Percentiles rank a stretch among this genome's conserved stretches.
These are phyloP conservation scores for Archilochus colubris DNA, from an alignment of 2,113 vertebrate species.

Conservation along the genomic window DNA sequence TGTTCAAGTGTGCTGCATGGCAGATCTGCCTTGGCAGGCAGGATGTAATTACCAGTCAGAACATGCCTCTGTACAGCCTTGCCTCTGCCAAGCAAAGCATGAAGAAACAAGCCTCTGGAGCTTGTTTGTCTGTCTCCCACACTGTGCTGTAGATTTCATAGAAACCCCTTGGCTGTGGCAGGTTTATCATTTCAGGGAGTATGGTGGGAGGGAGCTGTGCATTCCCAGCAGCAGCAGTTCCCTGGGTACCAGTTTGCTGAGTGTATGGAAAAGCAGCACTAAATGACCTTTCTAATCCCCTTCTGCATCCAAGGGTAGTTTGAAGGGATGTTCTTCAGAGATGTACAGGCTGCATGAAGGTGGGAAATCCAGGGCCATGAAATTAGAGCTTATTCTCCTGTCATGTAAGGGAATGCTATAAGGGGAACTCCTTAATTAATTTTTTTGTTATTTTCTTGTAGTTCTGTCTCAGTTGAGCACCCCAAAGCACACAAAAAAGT, in stretches of 20 bases:
- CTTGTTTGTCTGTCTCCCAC: background rate
- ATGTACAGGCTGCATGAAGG: background rate
- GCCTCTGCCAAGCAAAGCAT: background rate
- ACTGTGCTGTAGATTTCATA: background rate
- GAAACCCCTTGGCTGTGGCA: background rate
- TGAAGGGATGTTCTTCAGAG: background rate
- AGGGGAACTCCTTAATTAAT: background rate
- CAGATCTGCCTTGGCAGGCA: background rate
- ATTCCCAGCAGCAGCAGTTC: background rate
- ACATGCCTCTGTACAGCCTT: background rate
- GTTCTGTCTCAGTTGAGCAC: background rate
- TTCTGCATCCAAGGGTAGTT: background rate
- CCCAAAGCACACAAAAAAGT: background rate
- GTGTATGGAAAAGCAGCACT: background rate
- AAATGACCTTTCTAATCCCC: background rate
- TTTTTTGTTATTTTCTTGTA: background rate
- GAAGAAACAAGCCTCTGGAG: background rate
- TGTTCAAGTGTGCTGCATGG: background rate
- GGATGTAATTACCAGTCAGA: background rate
- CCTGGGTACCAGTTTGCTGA: background rate
- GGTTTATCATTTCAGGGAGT: background rate
- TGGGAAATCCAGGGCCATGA: background rate
- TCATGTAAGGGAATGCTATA: background rate
- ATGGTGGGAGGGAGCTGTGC: background rate
- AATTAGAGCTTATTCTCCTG: background rate